Conservation (phyloP, 2,888 invertebrate species). For the Aspidiotus rigidus region DNA sequence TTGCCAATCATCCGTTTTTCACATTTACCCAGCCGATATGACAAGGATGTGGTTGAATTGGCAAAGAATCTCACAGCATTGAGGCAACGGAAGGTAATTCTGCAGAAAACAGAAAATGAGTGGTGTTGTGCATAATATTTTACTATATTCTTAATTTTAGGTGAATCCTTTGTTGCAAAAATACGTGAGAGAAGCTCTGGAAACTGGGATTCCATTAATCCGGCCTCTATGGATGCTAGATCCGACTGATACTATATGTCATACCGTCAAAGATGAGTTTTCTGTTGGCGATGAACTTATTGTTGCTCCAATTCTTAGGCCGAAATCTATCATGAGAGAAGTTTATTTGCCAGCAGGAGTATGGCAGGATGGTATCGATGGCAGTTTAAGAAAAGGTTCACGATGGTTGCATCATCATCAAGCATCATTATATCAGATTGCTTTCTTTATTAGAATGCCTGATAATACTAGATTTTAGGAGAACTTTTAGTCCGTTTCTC, state of each 20-base stretch:
- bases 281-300: constrained; percentile 81
- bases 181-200: constrained; percentile 66
- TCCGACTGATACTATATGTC: constrained; percentile 65
- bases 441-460: constrained; percentile 74
- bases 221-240: constrained; percentile 85
- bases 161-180: constrained; percentile 67
- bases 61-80: constrained; percentile 64
- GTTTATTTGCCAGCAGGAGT: constrained; percentile 84
- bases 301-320: constrained; percentile 74
- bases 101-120: too few species aligned
- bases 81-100: constrained; percentile 58
- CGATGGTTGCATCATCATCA: constrained; percentile 83
- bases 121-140: not conserved
- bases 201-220: constrained; percentile 73
- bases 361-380: constrained; percentile 85
- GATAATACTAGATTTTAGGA: constrained; percentile 65
- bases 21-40: constrained; percentile 79
- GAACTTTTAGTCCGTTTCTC: too few species aligned
- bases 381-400: constrained; percentile 73
- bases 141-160: constrained; percentile 42
- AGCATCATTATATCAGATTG: constrained; percentile 68
- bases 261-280: constrained; percentile 73
- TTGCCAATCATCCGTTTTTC: constrained; percentile 87
- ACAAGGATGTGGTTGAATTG: constrained; percentile 64
- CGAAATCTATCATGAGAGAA: constrained; percentile 60